Evolutionary conservation across 2,113 vertebrate species (phyloP), one percentile per base, ranked within the genome.

Genomic region (Colistium nudipinnis): DNA sequence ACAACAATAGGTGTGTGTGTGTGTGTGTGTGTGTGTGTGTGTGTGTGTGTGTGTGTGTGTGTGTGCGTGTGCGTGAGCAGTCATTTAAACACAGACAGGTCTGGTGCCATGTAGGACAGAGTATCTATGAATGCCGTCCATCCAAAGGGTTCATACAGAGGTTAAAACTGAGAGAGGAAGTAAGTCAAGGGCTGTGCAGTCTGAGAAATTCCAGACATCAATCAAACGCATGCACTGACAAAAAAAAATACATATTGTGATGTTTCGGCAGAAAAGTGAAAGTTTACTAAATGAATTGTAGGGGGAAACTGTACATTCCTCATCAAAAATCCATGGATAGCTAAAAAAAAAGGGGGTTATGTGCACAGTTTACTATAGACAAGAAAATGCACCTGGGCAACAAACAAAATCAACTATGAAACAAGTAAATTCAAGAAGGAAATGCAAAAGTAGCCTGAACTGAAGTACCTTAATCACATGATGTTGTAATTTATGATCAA

Each of bases 91-190:
- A 81, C 65, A 45, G 70, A 72, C 73, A 70, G 39, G 54, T 75
- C 55, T 62, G 64, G 59, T 76, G 72, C 73, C 76, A 82, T 83
- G 81, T 79, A 74, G 76, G 57, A 81, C 74, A 85, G 52, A 73
- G 70, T 69, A 62, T 76, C 76, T 80, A 71, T 45, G 22, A 76
- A 80, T 55, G 69, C 45, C 81, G 47, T 70, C 54, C 55, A 44
- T 78, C 47, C 22, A 20, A 39, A 57, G 54, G 71, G 88, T 85
- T 85, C 74, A 88, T 25, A 41, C 17, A 24, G 62, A 84, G 78
- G 84, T 87, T 86, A 83, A 77, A 81, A 51, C 48, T 8, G 43
- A 71, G 65, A 85, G 63, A 74, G 77, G 84, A 85, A 86, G 77
- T 76, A 60, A 83, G 77, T 16, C 51, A 83, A 51, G 83, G 67